Base-by-base conservation (phyloP, 2,113 vertebrate genomes). In the Melanotaenia duboulayi region DNA sequence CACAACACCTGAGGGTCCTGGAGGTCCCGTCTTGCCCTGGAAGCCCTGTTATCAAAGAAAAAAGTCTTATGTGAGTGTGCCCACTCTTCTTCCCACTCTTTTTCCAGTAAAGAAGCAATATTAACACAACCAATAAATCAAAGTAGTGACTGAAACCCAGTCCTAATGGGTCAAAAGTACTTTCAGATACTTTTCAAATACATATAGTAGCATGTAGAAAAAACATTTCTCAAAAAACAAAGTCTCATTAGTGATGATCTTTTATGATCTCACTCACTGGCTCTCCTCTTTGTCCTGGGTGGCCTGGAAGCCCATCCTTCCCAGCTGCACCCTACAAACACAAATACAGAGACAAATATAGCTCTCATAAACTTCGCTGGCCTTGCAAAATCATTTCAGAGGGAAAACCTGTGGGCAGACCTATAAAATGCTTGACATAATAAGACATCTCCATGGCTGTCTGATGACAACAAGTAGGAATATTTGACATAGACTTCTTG, bases 201-300 rank as follows among this genome's bases (percentile, higher is more conserved):
- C 7, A 9, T 28, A 6, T 28, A 28, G n/a, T n/a, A n/a, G 32
- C 24, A 46, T 52, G 20, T 35, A 23, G 35, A 12, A 19, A 6
- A 62, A 44, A 2, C 11, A 12, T 28, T 50, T 28, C 3, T 28
- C n/a, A 46, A 25, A 48, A 17, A 28, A 10, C 59, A 5, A 35
- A 7, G 32, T 3, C 32, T 35, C 32, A 35, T 35, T 9, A 35
- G 7, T 35, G 8, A 35, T 35, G 8, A 17, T 17, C 10, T 58
- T 25, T 25, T 11, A 19, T 46, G 52, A 57, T 12, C 2, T 49
- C 14, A 95, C 96, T 97, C 78, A 99, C 98, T 0, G 97, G 95
- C 92, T 99, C 97, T 82, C 97, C 98, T 94, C 98, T 93, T 92
- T 99, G 98, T 55, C 97, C 97, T 3, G 97, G 98, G 83, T 99